Evolutionary conservation across 2,113 vertebrate species (phyloP).

Genomic region (Hippocampus comes): DNA sequence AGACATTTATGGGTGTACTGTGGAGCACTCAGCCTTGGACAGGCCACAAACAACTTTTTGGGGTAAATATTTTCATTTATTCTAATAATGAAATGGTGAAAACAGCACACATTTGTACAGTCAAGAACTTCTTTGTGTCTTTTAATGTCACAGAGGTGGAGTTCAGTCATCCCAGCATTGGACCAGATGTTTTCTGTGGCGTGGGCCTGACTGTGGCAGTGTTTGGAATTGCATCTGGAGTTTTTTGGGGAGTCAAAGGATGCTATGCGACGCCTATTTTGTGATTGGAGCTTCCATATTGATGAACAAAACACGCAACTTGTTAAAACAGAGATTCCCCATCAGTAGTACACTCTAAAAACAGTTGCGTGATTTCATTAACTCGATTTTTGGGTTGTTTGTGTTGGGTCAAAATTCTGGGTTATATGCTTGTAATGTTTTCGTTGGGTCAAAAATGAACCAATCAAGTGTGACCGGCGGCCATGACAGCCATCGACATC

Average conservation of each 20-base stretch:
- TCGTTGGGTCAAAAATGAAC: too few species aligned
- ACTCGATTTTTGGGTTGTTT: too few species aligned
- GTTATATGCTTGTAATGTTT: too few species aligned
- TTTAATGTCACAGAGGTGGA: slow-evolving; percentile 30
- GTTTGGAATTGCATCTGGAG: slow-evolving; percentile 34
- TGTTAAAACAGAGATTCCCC: too few species aligned
- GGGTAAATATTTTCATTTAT: slow-evolving; percentile 26
- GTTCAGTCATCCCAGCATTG: background rate
- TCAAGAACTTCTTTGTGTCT: background rate
- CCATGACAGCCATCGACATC: too few species aligned
- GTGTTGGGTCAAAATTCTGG: too few species aligned
- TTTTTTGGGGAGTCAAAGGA: slow-evolving; percentile 40
- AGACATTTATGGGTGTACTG: slow-evolving; percentile 50
- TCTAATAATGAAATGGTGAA: background rate
- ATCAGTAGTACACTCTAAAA: too few species aligned
- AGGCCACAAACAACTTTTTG: slow-evolving; percentile 36
- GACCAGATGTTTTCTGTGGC: slow-evolving; percentile 41
- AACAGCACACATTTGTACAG: slow-evolving; percentile 4
- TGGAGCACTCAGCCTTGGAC: slow-evolving; percentile 46
- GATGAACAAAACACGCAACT: background rate
- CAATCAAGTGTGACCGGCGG: too few species aligned
- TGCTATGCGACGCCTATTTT: background rate
- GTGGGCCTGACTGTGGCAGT: slow-evolving; percentile 35
- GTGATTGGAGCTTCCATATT: background rate
- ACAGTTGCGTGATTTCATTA: too few species aligned